Evolutionary conservation across 2,113 vertebrate species (phyloP).

Genomic region (Ptilonorhynchus violaceus): DNA sequence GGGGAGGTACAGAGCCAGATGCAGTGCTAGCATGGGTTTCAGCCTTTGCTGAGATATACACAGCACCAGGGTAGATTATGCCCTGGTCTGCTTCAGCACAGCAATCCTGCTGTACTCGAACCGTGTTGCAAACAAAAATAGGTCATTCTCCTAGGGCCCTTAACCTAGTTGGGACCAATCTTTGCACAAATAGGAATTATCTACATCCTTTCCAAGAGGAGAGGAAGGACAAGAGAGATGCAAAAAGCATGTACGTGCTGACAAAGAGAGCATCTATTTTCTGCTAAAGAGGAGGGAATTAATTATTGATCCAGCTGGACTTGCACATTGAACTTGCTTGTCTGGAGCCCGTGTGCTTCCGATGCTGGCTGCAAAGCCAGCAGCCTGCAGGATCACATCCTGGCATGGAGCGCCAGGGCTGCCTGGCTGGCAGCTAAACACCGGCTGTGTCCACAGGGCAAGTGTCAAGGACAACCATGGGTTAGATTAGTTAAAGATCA

Average conservation of each 20-base stretch:
- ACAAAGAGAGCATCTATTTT: conserved; percentile 24
- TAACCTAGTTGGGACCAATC: conserved; percentile 15
- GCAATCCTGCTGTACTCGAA: background rate
- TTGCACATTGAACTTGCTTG: background rate
- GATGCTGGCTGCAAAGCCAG: background rate
- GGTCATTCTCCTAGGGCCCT: conserved; percentile 37
- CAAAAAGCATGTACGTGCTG: background rate
- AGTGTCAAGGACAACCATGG: background rate
- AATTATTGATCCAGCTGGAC: conserved; percentile 60
- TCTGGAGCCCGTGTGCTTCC: background rate
- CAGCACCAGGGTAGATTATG: background rate
- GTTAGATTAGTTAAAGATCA: background rate
- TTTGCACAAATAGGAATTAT: background rate
- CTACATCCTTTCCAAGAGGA: background rate
- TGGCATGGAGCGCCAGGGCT: background rate
- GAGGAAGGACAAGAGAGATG: background rate
- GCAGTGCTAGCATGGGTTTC: background rate
- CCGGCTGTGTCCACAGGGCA: background rate
- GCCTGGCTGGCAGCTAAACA: background rate
- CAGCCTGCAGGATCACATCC: background rate
- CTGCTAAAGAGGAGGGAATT: conserved; percentile 40
- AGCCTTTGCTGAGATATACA: background rate
- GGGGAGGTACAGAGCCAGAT: background rate
- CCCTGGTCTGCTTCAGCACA: background rate
- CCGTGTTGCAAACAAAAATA: conserved; percentile 16